phyloP scores from a whole-genome alignment of 1,140 invertebrate species.

The Schlechtendalia chinensis region DNA sequence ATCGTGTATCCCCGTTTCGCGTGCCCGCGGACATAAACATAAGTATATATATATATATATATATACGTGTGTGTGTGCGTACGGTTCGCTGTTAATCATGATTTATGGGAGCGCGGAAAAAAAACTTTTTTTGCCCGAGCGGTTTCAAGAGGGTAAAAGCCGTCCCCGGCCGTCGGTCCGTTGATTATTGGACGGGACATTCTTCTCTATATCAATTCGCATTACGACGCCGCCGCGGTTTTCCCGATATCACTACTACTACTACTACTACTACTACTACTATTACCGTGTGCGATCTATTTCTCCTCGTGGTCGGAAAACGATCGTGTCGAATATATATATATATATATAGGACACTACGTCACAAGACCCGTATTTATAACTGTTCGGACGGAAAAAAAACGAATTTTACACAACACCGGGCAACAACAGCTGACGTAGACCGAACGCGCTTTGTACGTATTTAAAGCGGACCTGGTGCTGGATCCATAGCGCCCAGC shows the following conservation, averaged over 20 bases:
- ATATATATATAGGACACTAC: no score
- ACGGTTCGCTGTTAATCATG: slow-evolving; percentile 42
- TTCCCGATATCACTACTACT: neutral
- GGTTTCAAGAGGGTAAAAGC: slow-evolving; percentile 35
- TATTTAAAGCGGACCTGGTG: no score
- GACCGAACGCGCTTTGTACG: no score
- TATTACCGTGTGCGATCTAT: neutral
- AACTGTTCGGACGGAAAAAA: no score
- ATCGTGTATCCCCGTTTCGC: slow-evolving; percentile 22
- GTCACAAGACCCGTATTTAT: no score
- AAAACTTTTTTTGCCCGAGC: slow-evolving; percentile 39
- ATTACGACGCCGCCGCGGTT: neutral
- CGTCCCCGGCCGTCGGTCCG: neutral
- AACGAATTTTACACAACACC: no score
- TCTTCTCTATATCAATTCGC: slow-evolving; percentile 39
- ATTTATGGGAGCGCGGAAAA: slow-evolving; percentile 36
- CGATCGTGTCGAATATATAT: neutral
- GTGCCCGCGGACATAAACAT: neutral
- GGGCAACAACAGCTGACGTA: no score
- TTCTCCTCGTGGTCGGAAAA: neutral
- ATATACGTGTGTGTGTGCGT: no score
- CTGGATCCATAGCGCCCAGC: no score
- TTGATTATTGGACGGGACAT: slow-evolving; percentile 45
- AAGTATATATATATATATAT: no score
- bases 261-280: neutral